Conservation (phyloP, 2,113 vertebrate species). For the Tragelaphus strepsiceros region DNA sequence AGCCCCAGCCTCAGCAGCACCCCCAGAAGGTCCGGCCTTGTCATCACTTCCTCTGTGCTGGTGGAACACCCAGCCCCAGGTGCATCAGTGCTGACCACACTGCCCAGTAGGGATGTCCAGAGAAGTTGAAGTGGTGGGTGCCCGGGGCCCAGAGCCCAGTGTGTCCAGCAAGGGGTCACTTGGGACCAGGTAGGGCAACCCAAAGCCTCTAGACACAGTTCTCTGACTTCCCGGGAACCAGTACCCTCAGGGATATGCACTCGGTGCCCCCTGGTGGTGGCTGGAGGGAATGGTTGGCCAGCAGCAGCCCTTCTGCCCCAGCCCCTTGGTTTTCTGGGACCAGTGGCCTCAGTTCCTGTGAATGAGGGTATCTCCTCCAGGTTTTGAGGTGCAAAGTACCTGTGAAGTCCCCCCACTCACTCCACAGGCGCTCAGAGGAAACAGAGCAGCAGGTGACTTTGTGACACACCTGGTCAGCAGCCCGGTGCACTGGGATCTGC, state of each 20-base stretch:
- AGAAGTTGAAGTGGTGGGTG: background rate
- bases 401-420: background rate
- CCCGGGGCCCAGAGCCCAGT: background rate
- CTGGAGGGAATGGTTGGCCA: rapidly evolving
- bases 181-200: background rate
- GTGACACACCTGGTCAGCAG: no score
- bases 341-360: background rate
- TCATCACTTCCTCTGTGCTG: background rate
- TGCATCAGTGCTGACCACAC: background rate
- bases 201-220: background rate
- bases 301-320: background rate
- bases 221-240: background rate
- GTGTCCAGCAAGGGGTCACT: no score
- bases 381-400: background rate
- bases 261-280: background rate
- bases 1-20: background rate
- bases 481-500: background rate
- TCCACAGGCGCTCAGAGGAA: background rate
- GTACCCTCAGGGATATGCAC: rapidly evolving
- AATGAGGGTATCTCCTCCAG: background rate
- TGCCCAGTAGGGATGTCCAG: background rate
- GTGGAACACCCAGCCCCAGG: background rate
- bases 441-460: background rate
- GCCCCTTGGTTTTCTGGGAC: background rate
- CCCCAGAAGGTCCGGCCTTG: background rate